A percentile compares a stretch with the other conserved stretches of the same genome.
Evolutionary conservation across 2,113 vertebrate genomes (phyloP).

Genomic region (Hirundichthys speculiger): DNA sequence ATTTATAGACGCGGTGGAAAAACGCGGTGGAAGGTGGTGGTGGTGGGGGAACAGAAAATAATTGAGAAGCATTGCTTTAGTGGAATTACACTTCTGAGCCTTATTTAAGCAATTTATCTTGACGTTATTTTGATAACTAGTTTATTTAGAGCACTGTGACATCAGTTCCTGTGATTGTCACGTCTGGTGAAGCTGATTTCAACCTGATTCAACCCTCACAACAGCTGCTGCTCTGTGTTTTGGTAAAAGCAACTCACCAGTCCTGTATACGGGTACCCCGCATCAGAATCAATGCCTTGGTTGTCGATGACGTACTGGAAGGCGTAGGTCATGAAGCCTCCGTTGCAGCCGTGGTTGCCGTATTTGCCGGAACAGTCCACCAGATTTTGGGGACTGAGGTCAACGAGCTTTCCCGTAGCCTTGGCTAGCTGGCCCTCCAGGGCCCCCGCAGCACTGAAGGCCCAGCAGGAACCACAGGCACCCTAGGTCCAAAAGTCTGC

Average conservation of each 20-base stretch:
- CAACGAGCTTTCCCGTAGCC: conserved; percentile 74
- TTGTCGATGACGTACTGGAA: conserved; percentile 82
- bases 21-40: no score
- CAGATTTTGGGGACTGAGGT: conserved; percentile 85
- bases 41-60: no score
- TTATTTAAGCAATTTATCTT: no score
- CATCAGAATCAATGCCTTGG: conserved; percentile 80
- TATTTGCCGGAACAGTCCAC: conserved; percentile 81
- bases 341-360: conserved; percentile 80
- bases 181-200: not conserved
- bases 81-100: no score
- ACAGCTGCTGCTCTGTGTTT: not conserved
- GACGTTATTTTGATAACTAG: no score
- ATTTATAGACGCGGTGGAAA: no score
- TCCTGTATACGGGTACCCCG: conserved; percentile 76
- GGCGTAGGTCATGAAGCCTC: conserved; percentile 71
- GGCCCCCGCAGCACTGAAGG: conserved; percentile 82
- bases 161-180: no score
- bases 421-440: conserved; percentile 82
- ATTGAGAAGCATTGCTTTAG: no score
- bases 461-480: conserved; percentile 83
- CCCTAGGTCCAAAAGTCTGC: conserved; percentile 54
- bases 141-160: no score
- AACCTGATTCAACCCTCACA: not conserved
- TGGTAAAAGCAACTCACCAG: conserved; percentile 14